Percentiles rank a stretch among this genome's conserved stretches.
Evolutionary conservation across 2,888 invertebrate genomes (phyloP).

Genomic region (Eristalis pertinax): DNA sequence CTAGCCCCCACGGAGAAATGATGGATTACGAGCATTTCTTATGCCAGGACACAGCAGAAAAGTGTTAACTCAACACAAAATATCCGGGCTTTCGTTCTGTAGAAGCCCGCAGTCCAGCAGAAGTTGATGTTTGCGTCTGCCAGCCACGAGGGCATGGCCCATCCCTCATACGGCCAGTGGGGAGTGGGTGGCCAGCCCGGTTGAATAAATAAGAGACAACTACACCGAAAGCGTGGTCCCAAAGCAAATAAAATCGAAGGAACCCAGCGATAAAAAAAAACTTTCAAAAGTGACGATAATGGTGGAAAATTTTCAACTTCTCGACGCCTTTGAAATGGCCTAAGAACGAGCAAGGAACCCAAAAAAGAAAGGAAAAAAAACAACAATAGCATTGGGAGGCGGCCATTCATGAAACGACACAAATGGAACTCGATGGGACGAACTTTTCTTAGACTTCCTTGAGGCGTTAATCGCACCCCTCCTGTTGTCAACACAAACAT

Average conservation of each 20-base stretch:
- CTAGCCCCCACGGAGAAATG: conserved; percentile 31
- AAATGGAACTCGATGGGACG: conserved; percentile 23
- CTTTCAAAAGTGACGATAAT: conserved; percentile 70
- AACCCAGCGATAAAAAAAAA: conserved; percentile 21
- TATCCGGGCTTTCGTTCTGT: conserved; percentile 15
- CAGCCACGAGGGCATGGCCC: neutral
- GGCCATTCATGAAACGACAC: conserved; percentile 18
- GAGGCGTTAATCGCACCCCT: conserved; percentile 49
- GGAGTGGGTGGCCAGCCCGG: neutral
- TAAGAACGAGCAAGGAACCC: neutral
- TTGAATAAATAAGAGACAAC: conserved; percentile 43
- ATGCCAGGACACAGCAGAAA: conserved; percentile 39
- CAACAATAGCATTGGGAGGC: conserved; percentile 1
- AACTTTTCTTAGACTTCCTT: conserved; percentile 42
- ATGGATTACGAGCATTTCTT: conserved; percentile 58
- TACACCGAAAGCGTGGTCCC: neutral
- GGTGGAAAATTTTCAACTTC: conserved; percentile 67
- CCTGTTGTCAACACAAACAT: conserved; percentile 49
- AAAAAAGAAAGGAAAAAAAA: neutral
- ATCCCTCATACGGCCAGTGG: neutral
- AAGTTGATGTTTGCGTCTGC: neutral
- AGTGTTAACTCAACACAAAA: conserved; percentile 70
- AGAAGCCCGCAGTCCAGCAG: neutral
- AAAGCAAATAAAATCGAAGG: conserved; percentile 12
- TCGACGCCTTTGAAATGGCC: conserved; percentile 63